A percentile compares a stretch with the other conserved stretches of the same genome.
These are phyloP conservation scores for Piaya cayana DNA, from an alignment of 2,113 vertebrate species.

Conservation along the genomic window DNA sequence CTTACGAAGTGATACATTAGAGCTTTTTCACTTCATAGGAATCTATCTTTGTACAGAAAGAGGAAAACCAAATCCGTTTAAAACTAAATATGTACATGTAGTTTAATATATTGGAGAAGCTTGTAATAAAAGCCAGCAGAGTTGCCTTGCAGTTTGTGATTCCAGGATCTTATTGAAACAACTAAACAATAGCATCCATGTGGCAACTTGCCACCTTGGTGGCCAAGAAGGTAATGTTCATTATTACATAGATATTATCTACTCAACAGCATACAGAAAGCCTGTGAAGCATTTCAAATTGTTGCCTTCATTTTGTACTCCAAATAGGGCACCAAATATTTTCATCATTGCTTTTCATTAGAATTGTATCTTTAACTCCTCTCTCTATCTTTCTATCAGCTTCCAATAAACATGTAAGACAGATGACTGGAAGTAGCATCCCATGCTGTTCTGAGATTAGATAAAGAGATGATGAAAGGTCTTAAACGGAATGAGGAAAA, in stretches of 20 bases:
- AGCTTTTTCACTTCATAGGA: slow-evolving; percentile 3
- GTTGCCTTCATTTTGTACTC: not conserved
- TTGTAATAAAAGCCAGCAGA: not conserved
- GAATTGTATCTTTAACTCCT: not conserved
- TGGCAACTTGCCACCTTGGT: not conserved
- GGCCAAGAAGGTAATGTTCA: not conserved
- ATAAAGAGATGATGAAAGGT: slow-evolving; percentile 44
- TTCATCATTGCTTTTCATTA: slow-evolving; percentile 28
- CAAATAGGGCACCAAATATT: not conserved
- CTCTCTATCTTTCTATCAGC: not conserved
- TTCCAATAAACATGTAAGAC: not conserved
- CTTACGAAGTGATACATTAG: not conserved
- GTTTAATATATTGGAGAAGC: not conserved
- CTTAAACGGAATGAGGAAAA: slow-evolving; percentile 30
- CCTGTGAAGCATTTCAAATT: not conserved
- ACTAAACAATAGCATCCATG: not conserved
- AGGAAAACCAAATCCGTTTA: slow-evolving; percentile 34
- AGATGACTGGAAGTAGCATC: slow-evolving; percentile 15
- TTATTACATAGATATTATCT: not conserved
- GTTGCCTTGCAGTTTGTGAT: not conserved
- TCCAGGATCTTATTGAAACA: not conserved
- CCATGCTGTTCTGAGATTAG: slow-evolving; percentile 33
- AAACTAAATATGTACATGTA: not conserved
- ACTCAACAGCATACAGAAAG: not conserved
- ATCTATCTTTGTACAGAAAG: slow-evolving; percentile 43